A percentile compares a stretch with the other conserved stretches of the same genome.
Conservation (phyloP, 2,888 invertebrate species). For the Argyra leucocephala region DNA sequence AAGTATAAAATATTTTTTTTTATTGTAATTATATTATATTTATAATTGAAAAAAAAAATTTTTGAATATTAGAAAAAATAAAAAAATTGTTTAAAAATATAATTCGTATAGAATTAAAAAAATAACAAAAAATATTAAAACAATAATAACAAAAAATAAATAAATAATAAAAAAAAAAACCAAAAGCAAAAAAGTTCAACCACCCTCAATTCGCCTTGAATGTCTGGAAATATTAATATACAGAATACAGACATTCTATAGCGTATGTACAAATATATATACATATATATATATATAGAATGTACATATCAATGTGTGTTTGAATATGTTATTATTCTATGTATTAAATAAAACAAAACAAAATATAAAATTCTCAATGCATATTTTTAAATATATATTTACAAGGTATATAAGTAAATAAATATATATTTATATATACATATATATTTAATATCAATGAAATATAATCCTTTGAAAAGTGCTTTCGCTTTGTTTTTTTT, state of each 20-base stretch:
- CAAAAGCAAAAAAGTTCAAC: constrained; percentile 4
- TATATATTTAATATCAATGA: background rate
- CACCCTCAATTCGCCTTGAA: constrained; percentile 10
- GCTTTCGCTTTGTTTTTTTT: no score
- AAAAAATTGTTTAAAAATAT: background rate
- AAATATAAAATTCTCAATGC: no score
- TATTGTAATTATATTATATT: no score
- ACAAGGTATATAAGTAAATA: no score
- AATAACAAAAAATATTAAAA: background rate
- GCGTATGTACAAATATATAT: background rate
- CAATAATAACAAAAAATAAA: background rate
- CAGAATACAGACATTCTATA: background rate
- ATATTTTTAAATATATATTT: no score
- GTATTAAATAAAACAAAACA: no score
- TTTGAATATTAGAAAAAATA: background rate
- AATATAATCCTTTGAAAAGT: background rate
- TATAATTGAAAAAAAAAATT: background rate
- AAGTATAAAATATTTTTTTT: no score
- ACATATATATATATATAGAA: background rate
- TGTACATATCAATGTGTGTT: background rate
- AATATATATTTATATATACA: no score
- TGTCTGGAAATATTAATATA: constrained; percentile 9
- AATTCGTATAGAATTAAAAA: no score
- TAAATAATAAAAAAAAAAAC: background rate
- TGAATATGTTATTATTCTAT: no score